Evolutionary conservation across 1,140 invertebrate species (phyloP), one percentile per base, ranked within the genome.

Genomic region (Gonioctena quinquepunctata): DNA sequence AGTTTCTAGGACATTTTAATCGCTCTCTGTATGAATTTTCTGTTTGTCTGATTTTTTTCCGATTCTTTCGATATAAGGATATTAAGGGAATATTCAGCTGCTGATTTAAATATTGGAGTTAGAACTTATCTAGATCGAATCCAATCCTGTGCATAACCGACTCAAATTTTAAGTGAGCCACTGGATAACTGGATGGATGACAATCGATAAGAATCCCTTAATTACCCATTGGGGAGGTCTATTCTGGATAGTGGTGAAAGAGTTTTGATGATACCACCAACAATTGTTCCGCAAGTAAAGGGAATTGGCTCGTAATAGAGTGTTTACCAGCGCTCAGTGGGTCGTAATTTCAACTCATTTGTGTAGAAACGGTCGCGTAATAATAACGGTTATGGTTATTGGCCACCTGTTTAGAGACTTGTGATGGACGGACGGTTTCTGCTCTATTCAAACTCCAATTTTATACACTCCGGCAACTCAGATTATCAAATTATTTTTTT

Each of bases 331-430:
- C 77, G 77, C 80, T 75, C 77, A 73, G 79, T 79, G 81, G 78
- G 76, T 79, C 80, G 80, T 81, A 82, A 82, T 82, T 82, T 81
- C 78, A 74, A 82, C 81, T 82, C 81, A 82, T 82, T 82, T 82
- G 81, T 81, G 81, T 81, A 81, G 81, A 80, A 81, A 82, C 77
- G 80, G 81, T 79, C 77, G 79, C 80, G 80, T 81, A 81, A 82
- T 82, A 81, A 82, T 82, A 81, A 82, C 79, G 80, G 79, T 82
- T 82, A 82, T 81, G 79, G 81, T 82, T 82, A 82, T 82, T 82
- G 81, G 80, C 81, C 81, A 82, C 81, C 81, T 82, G 81, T 82
- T 82, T 78, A 76, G 71, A 74, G 42, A 76, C 72, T 76, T 50
- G 76, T 82, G 80, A 82, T 76, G 77, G 79, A 80, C 78, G 77